Percentiles rank a stretch among this genome's conserved stretches.
These are phyloP conservation scores for Sarotherodon lohbergeri DNA, from an alignment of 2,113 vertebrate species.

Conservation along the genomic window DNA sequence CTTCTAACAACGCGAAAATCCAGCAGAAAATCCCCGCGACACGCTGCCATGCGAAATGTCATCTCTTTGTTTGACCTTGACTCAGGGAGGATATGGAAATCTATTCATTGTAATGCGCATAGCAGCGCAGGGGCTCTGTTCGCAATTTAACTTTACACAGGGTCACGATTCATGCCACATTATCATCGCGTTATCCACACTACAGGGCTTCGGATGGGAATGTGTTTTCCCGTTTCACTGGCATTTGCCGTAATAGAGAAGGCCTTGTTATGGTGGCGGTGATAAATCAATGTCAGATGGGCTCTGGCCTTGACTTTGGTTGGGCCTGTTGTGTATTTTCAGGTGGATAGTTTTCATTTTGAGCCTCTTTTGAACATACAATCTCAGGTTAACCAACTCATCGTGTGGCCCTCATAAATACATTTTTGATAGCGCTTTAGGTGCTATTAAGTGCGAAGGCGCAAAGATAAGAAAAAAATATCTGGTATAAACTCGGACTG, in stretches of 20 bases:
- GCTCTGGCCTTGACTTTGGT: not conserved
- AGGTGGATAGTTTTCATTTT: not conserved
- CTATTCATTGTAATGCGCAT: not conserved
- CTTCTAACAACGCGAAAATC: conserved; percentile 14
- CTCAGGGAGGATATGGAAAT: conserved; percentile 4
- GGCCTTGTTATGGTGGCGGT: not conserved
- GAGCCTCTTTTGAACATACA: not conserved
- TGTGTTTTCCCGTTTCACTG: not conserved
- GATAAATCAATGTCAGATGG: not conserved
- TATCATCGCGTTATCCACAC: not conserved
- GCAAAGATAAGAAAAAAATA: not conserved
- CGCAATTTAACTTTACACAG: not conserved
- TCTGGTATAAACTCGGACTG: too few relatives aligned
- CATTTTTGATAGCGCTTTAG: not conserved
- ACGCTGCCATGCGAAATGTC: not conserved
- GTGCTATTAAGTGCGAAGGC: not conserved
- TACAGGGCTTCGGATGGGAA: not conserved
- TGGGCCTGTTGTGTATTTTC: not conserved
- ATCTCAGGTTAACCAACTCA: not conserved
- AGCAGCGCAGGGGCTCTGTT: not conserved
- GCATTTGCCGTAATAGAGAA: not conserved
- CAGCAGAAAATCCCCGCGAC: conserved; percentile 1
- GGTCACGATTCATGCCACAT: not conserved
- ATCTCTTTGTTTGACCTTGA: conserved; percentile 54
- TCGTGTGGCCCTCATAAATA: not conserved